These are phyloP conservation scores for Condylura cristata DNA, from an alignment of 2,113 vertebrate genomes.

Conservation along the genomic window DNA sequence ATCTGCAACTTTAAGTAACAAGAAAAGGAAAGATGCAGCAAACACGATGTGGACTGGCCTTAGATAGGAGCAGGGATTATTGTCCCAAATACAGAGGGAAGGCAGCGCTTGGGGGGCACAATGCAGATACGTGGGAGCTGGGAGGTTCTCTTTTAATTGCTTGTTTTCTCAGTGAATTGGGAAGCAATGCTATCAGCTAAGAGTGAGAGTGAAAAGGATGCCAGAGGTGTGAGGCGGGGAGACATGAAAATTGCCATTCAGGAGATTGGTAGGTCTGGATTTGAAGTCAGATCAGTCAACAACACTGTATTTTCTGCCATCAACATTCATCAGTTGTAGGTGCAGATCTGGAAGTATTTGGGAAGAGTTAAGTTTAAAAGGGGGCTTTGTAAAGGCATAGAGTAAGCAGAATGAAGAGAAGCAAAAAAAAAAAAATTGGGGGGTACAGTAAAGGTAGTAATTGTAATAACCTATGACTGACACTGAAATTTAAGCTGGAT, in stretches of 20 bases:
- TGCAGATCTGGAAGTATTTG: background rate
- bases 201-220: background rate
- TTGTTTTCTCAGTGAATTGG: background rate
- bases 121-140: background rate
- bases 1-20: background rate
- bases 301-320: background rate
- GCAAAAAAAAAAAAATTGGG: background rate
- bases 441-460: background rate
- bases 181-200: background rate
- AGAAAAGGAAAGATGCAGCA: background rate
- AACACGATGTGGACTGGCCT: background rate
- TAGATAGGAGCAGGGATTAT: background rate
- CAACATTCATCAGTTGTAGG: background rate
- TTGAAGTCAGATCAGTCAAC: slow-evolving; percentile 24
- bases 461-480: background rate
- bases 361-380: slow-evolving; percentile 20
- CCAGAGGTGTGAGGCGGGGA: background rate
- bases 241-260: background rate
- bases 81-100: background rate
- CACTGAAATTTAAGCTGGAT: slow-evolving; percentile 7
- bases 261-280: background rate
- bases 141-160: background rate
- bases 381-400: slow-evolving; percentile 23
- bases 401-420: slow-evolving; percentile 26
- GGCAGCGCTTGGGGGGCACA: background rate